These are phyloP conservation scores for Andrena chrysosceles DNA, from an alignment of 2,888 invertebrate genomes.

Conservation along the genomic window DNA sequence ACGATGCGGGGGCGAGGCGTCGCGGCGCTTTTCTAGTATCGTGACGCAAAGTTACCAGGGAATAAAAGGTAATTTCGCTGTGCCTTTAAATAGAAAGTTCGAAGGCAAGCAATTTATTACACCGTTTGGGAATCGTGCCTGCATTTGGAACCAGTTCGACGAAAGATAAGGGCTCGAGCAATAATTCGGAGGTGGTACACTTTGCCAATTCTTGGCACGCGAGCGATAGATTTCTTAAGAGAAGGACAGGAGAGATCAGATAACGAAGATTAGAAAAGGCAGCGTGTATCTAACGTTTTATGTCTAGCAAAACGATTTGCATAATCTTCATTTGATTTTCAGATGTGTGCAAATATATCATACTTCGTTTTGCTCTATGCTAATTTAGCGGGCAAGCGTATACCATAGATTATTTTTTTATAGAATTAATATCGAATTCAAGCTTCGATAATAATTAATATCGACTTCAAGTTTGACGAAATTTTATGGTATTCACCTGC, in stretches of 20 bases:
- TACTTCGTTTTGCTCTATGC: not conserved
- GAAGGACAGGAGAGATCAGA: not conserved
- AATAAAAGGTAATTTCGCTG: conserved; percentile 39
- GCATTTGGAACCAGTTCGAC: not conserved
- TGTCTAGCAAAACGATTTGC: not conserved
- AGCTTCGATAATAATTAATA: not conserved
- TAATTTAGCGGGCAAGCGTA: not conserved
- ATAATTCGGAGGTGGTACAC: not conserved
- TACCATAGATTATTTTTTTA: not conserved
- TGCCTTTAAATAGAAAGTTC: conserved; percentile 57
- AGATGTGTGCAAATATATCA: conserved; percentile 1
- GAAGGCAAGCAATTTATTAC: conserved; percentile 5
- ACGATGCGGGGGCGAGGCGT: conserved; percentile 53
- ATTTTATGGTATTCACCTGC: conserved; percentile 84
- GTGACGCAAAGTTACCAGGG: conserved; percentile 29
- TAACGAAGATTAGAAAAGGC: not conserved
- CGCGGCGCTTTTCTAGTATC: conserved; percentile 41
- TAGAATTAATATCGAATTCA: not conserved
- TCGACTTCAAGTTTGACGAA: not conserved
- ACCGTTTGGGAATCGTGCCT: too few relatives aligned
- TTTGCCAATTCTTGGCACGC: not conserved
- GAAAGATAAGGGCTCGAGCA: not conserved
- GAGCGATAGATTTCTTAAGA: not conserved
- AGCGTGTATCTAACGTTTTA: not conserved
- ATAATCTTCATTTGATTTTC: not conserved